Evolutionary conservation across 2,888 invertebrate species (phyloP).

Genomic region (Lumbricus terrestris): DNA sequence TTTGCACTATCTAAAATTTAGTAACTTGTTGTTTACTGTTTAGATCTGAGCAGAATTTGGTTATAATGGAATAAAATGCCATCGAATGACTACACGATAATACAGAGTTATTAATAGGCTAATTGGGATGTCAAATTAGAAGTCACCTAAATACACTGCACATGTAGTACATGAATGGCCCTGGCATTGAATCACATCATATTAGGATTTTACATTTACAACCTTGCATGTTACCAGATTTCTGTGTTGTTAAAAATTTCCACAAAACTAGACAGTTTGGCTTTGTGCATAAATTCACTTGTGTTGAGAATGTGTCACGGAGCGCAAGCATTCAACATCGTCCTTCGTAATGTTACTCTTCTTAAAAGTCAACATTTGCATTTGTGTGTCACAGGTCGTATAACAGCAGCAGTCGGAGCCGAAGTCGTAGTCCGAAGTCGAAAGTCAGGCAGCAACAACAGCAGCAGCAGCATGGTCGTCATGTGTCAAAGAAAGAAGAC

Average conservation of each 20-base stretch:
- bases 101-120: no score
- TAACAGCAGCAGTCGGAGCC: constrained; percentile 9
- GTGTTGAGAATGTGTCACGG: neutral
- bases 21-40: no score
- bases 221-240: neutral
- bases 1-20: no score
- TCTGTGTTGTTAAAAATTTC: no score
- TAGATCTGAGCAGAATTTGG: no score
- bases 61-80: no score
- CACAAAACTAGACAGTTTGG: no score
- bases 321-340: neutral
- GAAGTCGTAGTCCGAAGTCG: neutral
- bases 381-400: neutral
- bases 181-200: neutral
- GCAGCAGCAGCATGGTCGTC: constrained; percentile 6
- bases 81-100: no score
- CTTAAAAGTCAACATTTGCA: neutral
- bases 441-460: neutral
- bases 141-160: no score
- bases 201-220: neutral
- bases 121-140: no score
- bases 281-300: neutral
- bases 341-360: neutral
- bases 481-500: neutral
- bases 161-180: no score